A percentile compares a stretch with the other conserved stretches of the same genome.
These are phyloP conservation scores for Pampus argenteus DNA, from an alignment of 2,797 vertebrate genomes.

Conservation along the genomic window DNA sequence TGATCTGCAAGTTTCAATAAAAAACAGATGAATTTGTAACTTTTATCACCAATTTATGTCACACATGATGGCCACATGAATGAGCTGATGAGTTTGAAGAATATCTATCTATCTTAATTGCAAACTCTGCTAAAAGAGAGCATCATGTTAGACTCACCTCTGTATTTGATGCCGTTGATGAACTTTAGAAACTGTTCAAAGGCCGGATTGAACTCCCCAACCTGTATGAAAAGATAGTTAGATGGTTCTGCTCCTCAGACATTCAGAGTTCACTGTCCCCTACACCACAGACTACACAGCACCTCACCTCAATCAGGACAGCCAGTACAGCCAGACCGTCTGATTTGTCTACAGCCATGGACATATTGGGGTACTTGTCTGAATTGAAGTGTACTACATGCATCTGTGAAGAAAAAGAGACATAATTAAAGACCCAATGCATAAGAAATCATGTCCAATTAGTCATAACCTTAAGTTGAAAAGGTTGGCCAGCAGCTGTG, in stretches of 20 bases:
- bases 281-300: not conserved
- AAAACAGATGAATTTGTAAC: conserved; percentile 13
- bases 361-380: conserved; percentile 88
- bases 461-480: not conserved
- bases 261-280: not conserved
- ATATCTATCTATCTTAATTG: too few species aligned
- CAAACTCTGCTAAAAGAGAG: not conserved
- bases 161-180: conserved; percentile 89
- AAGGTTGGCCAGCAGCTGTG: not conserved
- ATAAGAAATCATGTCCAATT: not conserved
- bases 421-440: conserved; percentile 3
- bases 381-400: conserved; percentile 98
- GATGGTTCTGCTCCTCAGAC: not conserved
- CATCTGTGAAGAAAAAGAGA: conserved; percentile 83
- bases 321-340: conserved; percentile 94
- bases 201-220: conserved; percentile 89
- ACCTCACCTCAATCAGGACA: conserved; percentile 93
- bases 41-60: not conserved
- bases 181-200: conserved; percentile 91
- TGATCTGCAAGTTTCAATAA: conserved; percentile 83
- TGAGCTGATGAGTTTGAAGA: not conserved
- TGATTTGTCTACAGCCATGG: conserved; percentile 87
- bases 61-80: not conserved
- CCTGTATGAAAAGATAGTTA: conserved; percentile 77
- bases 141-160: conserved; percentile 80